Evolutionary conservation across 2,888 invertebrate genomes (phyloP).

Genomic region (Sinhomidia bicolor): DNA sequence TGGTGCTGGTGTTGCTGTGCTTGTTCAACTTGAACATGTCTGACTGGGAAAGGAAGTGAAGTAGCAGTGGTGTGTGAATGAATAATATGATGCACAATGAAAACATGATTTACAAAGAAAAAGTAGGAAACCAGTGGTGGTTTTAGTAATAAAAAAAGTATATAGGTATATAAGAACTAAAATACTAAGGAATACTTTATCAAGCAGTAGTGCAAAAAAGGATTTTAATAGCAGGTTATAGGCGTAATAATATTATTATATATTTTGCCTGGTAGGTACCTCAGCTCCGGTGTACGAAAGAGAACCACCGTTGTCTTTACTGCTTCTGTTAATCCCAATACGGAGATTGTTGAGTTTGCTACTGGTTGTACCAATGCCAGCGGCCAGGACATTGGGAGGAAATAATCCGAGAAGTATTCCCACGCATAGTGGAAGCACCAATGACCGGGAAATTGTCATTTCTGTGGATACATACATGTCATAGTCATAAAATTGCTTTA

Average conservation of each 20-base stretch:
- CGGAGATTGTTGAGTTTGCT: conserved; percentile 8
- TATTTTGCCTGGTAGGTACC: neutral
- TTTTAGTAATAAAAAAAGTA: neutral
- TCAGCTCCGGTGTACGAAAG: conserved; percentile 11
- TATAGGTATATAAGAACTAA: neutral
- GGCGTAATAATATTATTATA: neutral
- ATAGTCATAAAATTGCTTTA: too few relatives aligned
- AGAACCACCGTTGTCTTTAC: conserved; percentile 50
- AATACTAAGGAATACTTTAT: too few relatives aligned
- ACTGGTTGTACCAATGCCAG: conserved; percentile 31
- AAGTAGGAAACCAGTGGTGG: conserved; percentile 11
- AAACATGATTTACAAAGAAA: conserved; percentile 9
- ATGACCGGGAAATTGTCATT: neutral
- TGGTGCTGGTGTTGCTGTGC: too few relatives aligned
- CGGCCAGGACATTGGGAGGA: conserved; percentile 7
- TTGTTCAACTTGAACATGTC: conserved; percentile 29
- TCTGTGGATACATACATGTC: too few relatives aligned
- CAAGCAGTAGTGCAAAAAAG: conserved; percentile 14
- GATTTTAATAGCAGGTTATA: neutral
- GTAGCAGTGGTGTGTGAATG: conserved; percentile 12
- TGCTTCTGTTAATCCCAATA: conserved; percentile 33
- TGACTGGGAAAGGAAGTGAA: conserved; percentile 41
- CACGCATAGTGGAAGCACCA: conserved; percentile 4
- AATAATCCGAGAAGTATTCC: conserved; percentile 43
- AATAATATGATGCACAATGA: conserved; percentile 1